Evolutionary conservation across 2,888 invertebrate species (phyloP).

Genomic region (Oscheius sp.): DNA sequence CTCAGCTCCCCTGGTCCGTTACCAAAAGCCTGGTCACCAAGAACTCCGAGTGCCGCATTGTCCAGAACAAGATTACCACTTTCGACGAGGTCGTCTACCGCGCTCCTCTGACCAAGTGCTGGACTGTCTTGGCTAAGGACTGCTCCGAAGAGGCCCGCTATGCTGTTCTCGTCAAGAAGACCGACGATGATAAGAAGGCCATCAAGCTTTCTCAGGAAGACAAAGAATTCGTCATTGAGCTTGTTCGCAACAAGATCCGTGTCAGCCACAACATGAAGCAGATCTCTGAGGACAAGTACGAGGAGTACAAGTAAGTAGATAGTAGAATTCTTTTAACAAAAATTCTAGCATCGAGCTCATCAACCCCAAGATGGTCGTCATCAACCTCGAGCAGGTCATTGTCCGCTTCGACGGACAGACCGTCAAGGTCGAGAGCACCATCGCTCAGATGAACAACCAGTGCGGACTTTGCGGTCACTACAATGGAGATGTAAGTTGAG

Average conservation of each 20-base stretch:
- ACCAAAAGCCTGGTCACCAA: constrained; percentile 29
- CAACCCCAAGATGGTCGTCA: constrained; percentile 44
- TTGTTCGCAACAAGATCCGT: constrained; percentile 43
- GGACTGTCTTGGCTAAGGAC: constrained; percentile 75
- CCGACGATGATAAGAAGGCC: constrained; percentile 38
- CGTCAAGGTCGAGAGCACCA: constrained; percentile 55
- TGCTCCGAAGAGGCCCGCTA: constrained; percentile 73
- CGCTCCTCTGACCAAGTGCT: constrained; percentile 72
- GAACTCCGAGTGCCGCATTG: constrained; percentile 45
- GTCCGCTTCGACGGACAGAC: constrained; percentile 64
- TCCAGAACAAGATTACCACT: constrained; percentile 59
- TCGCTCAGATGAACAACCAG: constrained; percentile 56
- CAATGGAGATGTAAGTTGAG: constrained; percentile 53
- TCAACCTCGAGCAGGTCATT: constrained; percentile 48
- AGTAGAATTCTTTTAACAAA: neutral
- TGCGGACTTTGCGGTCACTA: constrained; percentile 73
- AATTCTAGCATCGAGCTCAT: constrained; percentile 46
- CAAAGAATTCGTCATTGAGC: constrained; percentile 44
- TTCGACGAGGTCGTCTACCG: constrained; percentile 71
- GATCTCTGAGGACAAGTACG: constrained; percentile 34
- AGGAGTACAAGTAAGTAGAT: constrained; percentile 38
- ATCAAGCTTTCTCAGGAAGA: constrained; percentile 58
- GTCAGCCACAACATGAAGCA: constrained; percentile 53
- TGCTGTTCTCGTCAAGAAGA: constrained; percentile 73
- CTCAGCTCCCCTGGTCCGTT: constrained; percentile 26